Percentiles rank a stretch among this genome's conserved stretches.
Conservation (phyloP, 2,797 vertebrate genomes). For the Enteromius mattozi region DNA sequence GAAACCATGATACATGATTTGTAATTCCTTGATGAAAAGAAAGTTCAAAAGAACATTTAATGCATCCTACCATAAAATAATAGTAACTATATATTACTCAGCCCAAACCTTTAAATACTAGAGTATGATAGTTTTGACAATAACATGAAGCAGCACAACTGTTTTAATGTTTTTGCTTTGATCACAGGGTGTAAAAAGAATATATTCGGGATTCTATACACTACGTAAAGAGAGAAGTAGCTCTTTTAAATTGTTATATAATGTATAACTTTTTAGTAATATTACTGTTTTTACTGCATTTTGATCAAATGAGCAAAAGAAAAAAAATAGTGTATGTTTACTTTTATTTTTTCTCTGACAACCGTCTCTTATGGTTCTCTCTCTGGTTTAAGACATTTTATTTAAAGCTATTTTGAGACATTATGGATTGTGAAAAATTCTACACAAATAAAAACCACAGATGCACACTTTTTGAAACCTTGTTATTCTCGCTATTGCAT, state of each 20-base stretch:
- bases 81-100: background rate
- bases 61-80: background rate
- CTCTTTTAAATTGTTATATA: too few relatives aligned
- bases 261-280: too few relatives aligned
- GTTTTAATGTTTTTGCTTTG: background rate
- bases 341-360: background rate
- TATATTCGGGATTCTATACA: too few relatives aligned
- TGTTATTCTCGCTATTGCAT: background rate
- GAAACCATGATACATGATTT: background rate
- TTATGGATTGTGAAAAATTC: background rate
- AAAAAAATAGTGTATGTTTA: background rate
- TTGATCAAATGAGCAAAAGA: background rate
- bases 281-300: background rate
- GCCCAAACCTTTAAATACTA: background rate
- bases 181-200: too few relatives aligned
- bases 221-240: too few relatives aligned
- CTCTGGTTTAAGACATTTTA: background rate
- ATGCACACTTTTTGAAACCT: background rate
- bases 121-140: background rate
- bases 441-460: background rate
- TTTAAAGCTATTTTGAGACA: background rate
- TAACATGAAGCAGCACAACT: background rate
- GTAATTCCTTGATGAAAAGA: background rate
- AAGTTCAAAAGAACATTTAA: background rate
- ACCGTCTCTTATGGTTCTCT: background rate